These are phyloP conservation scores for Drosophila kuntzei DNA, from an alignment of 2,888 invertebrate species.

Conservation along the genomic window DNA sequence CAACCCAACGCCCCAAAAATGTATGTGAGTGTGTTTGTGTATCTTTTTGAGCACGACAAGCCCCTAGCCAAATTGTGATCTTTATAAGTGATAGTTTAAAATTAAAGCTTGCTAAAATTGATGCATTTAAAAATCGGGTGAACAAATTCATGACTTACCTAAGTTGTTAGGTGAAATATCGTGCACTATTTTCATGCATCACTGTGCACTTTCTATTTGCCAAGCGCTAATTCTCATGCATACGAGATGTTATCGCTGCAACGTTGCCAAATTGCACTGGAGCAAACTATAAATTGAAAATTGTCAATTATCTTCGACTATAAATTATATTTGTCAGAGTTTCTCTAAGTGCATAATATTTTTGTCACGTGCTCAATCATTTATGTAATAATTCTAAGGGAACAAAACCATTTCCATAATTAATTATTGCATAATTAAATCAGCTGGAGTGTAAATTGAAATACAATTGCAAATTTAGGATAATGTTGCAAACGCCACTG, in stretches of 20 bases:
- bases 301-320: neutral
- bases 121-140: slow-evolving; percentile 3
- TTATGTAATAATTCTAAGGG: slow-evolving; percentile 25
- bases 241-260: slow-evolving; percentile 7
- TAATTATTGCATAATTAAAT: slow-evolving; percentile 41
- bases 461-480: slow-evolving; percentile 14
- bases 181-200: slow-evolving; percentile 37
- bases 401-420: slow-evolving; percentile 30
- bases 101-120: neutral
- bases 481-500: slow-evolving; percentile 2
- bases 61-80: slow-evolving; percentile 7
- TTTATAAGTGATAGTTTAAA: neutral
- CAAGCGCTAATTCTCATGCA: slow-evolving; percentile 14
- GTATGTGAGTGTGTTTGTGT: neutral
- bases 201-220: slow-evolving; percentile 44
- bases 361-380: slow-evolving; percentile 22
- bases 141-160: neutral
- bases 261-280: slow-evolving; percentile 35
- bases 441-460: slow-evolving; percentile 9
- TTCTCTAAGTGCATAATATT: too few relatives aligned
- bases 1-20: slow-evolving; percentile 2
- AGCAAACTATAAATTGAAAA: slow-evolving; percentile 1
- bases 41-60: slow-evolving; percentile 11
- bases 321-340: neutral
- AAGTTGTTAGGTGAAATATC: slow-evolving; percentile 18